A percentile compares a stretch with the other conserved stretches of the same genome.
These are phyloP conservation scores for Varecia variegata DNA, from an alignment of 2,797 vertebrate genomes.

Conservation along the genomic window DNA sequence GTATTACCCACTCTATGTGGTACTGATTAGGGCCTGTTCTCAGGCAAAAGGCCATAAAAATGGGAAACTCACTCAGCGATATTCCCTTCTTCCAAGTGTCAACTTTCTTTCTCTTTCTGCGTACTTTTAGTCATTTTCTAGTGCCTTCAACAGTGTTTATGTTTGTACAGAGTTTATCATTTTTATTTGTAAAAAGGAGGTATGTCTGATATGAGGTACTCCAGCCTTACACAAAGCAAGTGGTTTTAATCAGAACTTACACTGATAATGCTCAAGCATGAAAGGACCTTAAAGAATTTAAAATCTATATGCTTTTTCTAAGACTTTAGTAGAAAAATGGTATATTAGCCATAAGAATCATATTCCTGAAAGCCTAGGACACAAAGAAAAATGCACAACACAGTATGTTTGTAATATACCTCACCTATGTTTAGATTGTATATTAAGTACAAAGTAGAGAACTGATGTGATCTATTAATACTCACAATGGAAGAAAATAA, in stretches of 20 bases:
- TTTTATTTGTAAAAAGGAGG: not conserved
- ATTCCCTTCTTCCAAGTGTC: not conserved
- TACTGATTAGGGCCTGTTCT: not conserved
- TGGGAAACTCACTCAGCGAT: not conserved
- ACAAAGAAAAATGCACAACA: not conserved
- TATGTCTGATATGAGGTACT: not conserved
- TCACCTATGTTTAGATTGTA: not conserved
- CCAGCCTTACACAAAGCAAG: not conserved
- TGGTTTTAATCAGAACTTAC: constrained; percentile 20
- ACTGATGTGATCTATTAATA: not conserved
- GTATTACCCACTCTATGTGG: not conserved
- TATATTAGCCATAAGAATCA: not conserved
- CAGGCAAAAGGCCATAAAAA: not conserved
- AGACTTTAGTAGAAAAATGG: not conserved
- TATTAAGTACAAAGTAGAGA: not conserved
- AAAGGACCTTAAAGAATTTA: not conserved
- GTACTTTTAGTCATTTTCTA: not conserved
- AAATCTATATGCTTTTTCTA: not conserved
- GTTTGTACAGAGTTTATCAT: not conserved
- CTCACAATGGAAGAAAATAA: not conserved
- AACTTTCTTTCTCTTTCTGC: not conserved
- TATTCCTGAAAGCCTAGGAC: not conserved
- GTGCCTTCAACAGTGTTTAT: not conserved
- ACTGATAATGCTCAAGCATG: not conserved
- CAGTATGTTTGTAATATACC: not conserved